Base-by-base conservation (phyloP, 2,888 invertebrate genomes). In the Acanthococcus lagerstroemiae region DNA sequence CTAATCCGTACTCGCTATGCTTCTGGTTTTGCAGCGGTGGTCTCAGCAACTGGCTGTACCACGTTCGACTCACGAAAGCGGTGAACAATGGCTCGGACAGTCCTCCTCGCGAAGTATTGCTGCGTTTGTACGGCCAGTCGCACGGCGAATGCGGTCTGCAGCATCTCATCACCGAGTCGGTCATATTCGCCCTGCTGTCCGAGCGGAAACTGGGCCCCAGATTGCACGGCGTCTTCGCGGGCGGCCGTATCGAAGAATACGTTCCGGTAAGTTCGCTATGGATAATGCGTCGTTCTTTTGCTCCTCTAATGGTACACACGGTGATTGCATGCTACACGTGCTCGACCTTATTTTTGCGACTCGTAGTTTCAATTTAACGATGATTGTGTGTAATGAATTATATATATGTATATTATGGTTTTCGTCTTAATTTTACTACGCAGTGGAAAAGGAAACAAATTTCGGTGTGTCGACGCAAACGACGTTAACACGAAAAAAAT, bases 191-290 rank as follows among this genome's bases (percentile, higher is more conserved):
- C 0, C 79, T 99, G 44, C 81, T 99, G 2, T 95, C 96, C 0
- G 97, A 97, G 76, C 83, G 96, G 67, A 83, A 88, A 65, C 81
- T 97, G 55, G 97, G 97, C 0, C 97, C 97, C 0, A 90, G 90
- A 74, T 80, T 97, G 7, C 90, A 93, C 76, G 97, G 97, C 0
- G 90, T 97, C 30, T 99, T 97, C 77, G 93, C 95, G 3, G 95
- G 92, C 0, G 95, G 97, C 0, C 82, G 99, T 67, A 88, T 99
- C 67, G 99, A 99, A 76, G 92, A 99, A 76, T 97, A 90, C 75
- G 93, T 95, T 76, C 89, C 90, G 66, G 91, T 90, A 74, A 80
- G 81, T 65, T 24, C n/a, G n/a, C n/a, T n/a, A n/a, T n/a, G n/a
- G n/a, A n/a, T n/a, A n/a, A n/a, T n/a, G n/a, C n/a, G n/a, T n/a